Evolutionary conservation across 2,888 invertebrate species (phyloP).

Genomic region (Drosophila quinaria): DNA sequence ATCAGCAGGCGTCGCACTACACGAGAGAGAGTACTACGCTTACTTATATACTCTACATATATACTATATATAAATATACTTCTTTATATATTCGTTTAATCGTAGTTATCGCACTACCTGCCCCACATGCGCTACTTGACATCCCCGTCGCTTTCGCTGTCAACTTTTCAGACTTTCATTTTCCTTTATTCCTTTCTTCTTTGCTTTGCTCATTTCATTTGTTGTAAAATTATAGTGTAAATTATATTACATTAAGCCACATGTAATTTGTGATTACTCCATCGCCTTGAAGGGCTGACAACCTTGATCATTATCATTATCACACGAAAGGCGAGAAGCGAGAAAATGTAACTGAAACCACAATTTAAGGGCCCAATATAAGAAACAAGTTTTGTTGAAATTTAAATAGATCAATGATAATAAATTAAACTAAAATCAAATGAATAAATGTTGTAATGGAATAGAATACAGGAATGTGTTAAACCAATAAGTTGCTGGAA

Average conservation of each 20-base stretch:
- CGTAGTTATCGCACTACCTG: conserved; percentile 52
- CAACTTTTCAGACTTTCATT: conserved; percentile 49
- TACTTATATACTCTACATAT: conserved; percentile 14
- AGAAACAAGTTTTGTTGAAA: not conserved
- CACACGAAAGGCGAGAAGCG: not conserved
- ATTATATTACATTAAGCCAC: conserved; percentile 31
- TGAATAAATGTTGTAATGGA: not conserved
- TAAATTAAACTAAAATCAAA: not conserved
- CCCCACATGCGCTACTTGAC: conserved; percentile 51
- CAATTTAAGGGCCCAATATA: not conserved
- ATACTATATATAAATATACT: not conserved
- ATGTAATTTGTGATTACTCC: conserved; percentile 6
- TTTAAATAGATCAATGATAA: not conserved
- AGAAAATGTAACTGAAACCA: not conserved
- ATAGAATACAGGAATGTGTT: not conserved
- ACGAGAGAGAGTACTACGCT: conserved; percentile 25
- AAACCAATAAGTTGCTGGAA: not conserved
- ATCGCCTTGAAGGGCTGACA: not conserved
- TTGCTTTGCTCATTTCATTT: conserved; percentile 21
- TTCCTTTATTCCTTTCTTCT: conserved; percentile 19
- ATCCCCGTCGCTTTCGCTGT: conserved; percentile 34
- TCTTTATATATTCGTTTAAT: conserved; percentile 14
- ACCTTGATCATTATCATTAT: conserved; percentile 26
- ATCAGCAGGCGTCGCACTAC: conserved; percentile 60
- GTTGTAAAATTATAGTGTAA: conserved; percentile 27